Conservation (phyloP, 2,888 invertebrate genomes). For the Acleris laterana region DNA sequence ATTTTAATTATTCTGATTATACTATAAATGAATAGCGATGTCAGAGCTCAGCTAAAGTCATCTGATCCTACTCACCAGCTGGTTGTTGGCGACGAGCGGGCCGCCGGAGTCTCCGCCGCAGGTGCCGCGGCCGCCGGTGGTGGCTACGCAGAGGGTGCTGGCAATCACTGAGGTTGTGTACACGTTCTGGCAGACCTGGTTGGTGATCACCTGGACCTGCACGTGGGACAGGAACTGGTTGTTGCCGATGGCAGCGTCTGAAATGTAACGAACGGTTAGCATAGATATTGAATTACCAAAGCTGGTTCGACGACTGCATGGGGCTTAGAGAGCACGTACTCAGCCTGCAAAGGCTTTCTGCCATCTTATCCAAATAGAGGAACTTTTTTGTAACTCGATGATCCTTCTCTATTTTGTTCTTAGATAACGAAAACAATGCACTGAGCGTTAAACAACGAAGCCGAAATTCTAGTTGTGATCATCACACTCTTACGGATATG, state of each 20-base stretch:
- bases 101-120: slow-evolving; percentile 41
- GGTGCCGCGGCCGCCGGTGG: slow-evolving; percentile 35
- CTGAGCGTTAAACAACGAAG: no score
- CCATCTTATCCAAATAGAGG: no score
- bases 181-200: slow-evolving; percentile 38
- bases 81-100: slow-evolving; percentile 17
- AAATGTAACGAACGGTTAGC: not conserved
- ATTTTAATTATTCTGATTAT: no score
- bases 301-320: no score
- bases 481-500: no score
- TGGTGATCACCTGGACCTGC: slow-evolving; percentile 52
- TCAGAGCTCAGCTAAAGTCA: not conserved
- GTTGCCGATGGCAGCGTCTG: slow-evolving; percentile 46
- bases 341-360: no score
- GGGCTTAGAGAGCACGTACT: no score
- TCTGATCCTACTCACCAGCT: slow-evolving; percentile 1
- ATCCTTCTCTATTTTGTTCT: no score
- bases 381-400: no score
- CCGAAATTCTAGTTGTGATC: no score
- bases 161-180: not conserved
- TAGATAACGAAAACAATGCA: no score
- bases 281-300: not conserved
- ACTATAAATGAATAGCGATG: not conserved
- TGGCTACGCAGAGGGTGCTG: slow-evolving; percentile 35
- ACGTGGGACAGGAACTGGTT: slow-evolving; percentile 57